phyloP scores from a whole-genome alignment of 2,888 invertebrate species.

The Athetis lepigone region DNA sequence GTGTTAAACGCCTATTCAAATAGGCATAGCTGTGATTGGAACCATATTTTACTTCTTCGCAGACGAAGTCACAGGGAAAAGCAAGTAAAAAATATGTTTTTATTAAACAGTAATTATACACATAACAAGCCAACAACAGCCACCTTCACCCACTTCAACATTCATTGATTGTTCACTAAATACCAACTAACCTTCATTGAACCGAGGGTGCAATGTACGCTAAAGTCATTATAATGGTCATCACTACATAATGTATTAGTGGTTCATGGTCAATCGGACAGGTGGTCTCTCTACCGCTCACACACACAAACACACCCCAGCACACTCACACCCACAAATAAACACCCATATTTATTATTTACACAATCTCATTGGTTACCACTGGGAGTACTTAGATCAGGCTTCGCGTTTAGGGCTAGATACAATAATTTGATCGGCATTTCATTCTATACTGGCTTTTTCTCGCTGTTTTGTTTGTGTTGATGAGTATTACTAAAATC shows the following conservation, averaged over 20 bases:
- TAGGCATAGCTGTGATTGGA: too few species aligned
- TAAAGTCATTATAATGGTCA: conserved; percentile 46
- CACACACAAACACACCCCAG: background rate
- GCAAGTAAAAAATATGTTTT: background rate
- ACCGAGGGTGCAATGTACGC: conserved; percentile 39
- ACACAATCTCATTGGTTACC: background rate
- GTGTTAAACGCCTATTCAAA: too few species aligned
- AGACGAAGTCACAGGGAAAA: too few species aligned
- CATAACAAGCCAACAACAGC: conserved; percentile 2
- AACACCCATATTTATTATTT: conserved; percentile 14
- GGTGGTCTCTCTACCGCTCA: conserved; percentile 30
- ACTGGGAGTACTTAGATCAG: background rate
- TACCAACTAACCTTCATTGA: conserved; percentile 12
- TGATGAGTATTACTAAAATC: too few species aligned
- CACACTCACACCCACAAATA: background rate
- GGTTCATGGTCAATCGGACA: conserved; percentile 51
- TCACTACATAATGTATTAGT: conserved; percentile 37
- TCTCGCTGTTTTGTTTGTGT: too few species aligned
- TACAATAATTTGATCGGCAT: too few species aligned
- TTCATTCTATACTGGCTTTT: too few species aligned
- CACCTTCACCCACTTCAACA: conserved; percentile 21
- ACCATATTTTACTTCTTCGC: too few species aligned
- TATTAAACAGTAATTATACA: background rate
- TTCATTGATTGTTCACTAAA: conserved; percentile 44
- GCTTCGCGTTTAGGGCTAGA: background rate